Conservation (phyloP, 2,888 invertebrate species). For the Geotrupes spiniger region DNA sequence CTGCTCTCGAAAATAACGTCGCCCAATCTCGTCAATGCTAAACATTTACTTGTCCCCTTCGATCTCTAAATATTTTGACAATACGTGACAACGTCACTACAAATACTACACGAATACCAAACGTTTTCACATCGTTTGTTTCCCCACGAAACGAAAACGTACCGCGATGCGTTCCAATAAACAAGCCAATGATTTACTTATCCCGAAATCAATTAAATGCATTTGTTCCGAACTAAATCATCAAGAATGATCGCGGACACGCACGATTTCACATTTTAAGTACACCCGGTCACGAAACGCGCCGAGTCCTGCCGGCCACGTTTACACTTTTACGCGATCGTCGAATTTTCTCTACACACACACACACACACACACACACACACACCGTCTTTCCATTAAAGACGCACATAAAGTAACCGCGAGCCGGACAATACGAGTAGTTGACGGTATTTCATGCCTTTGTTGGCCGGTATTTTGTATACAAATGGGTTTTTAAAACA, state of each 20-base stretch:
- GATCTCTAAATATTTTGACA: no score
- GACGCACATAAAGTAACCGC: not conserved
- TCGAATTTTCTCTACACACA: not conserved
- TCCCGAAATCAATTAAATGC: slow-evolving; percentile 23
- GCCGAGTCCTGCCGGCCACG: not conserved
- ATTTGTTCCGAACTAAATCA: slow-evolving; percentile 23
- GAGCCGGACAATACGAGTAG: not conserved
- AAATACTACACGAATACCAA: no score
- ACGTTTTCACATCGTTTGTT: no score
- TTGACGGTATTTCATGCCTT: slow-evolving; percentile 7
- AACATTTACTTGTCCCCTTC: no score
- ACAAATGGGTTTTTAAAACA: slow-evolving; percentile 16
- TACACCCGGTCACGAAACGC: slow-evolving; percentile 25
- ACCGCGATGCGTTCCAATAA: no score
- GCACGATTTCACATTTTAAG: slow-evolving; percentile 27
- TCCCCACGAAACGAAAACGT: no score
- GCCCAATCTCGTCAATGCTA: no score
- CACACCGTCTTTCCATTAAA: not conserved
- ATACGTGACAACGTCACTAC: no score
- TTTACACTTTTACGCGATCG: not conserved
- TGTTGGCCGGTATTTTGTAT: slow-evolving; percentile 13
- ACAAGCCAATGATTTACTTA: no score
- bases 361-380: not conserved
- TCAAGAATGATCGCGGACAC: slow-evolving; percentile 23
- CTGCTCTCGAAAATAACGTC: no score